Evolutionary conservation across 2,113 vertebrate genomes (phyloP).

Genomic region (Cepphus grylle): DNA sequence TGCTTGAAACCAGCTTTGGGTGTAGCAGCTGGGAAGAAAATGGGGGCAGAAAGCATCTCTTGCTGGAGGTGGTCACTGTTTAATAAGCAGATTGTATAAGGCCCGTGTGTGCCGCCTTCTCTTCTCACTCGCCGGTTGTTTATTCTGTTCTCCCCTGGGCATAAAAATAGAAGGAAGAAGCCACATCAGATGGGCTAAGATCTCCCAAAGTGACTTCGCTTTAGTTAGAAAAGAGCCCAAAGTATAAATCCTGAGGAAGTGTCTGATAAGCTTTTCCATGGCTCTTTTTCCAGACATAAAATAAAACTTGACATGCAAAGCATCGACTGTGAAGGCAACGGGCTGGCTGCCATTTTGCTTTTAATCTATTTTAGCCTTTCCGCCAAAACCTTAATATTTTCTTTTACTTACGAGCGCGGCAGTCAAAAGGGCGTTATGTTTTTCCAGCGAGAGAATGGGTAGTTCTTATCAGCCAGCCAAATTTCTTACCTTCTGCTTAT

Average conservation of each 20-base stretch:
- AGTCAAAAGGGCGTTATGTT: not conserved
- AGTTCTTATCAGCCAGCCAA: not conserved
- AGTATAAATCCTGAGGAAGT: not conserved
- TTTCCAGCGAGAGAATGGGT: not conserved
- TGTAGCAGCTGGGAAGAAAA: not conserved
- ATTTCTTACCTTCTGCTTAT: not conserved
- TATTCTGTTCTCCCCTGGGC: not conserved
- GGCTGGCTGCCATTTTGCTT: not conserved
- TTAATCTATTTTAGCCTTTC: not conserved
- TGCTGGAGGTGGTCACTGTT: not conserved
- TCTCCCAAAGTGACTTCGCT: not conserved
- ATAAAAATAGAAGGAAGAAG: not conserved
- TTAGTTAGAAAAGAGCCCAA: not conserved
- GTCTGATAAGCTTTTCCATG: not conserved
- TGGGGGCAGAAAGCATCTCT: not conserved
- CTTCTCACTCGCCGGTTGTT: not conserved
- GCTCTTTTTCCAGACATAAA: not conserved
- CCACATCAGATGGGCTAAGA: not conserved
- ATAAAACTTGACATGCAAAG: not conserved
- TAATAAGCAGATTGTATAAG: not conserved
- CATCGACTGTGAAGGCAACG: not conserved
- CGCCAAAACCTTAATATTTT: not conserved
- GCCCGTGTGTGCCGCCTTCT: not conserved
- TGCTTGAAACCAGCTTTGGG: not conserved
- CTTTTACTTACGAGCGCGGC: not conserved